phyloP scores from a whole-genome alignment of 2,113 vertebrate species.

The Chauna torquata region DNA sequence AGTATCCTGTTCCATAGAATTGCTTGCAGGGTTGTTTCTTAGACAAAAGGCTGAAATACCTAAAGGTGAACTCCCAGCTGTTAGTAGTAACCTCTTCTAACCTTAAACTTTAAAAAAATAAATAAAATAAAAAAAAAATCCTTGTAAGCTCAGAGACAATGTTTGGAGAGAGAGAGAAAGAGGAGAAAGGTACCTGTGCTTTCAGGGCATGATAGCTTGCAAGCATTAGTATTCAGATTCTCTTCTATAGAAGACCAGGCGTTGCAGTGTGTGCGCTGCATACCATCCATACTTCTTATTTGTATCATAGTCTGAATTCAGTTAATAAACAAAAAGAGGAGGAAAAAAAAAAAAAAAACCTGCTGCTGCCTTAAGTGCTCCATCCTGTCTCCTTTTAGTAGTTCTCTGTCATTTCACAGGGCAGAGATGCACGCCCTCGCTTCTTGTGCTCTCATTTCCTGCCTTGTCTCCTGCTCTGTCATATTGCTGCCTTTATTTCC shows the following conservation, averaged over 20 bases:
- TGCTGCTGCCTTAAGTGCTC: not conserved
- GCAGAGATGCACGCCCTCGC: not conserved
- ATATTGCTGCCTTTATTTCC: conserved; percentile 28
- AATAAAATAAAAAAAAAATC: accelerated
- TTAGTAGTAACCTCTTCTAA: not conserved
- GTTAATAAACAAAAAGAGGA: not conserved
- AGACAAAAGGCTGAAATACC: not conserved
- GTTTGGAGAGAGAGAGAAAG: not conserved
- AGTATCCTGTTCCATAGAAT: not conserved
- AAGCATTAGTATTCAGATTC: not conserved
- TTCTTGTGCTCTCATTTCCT: not conserved
- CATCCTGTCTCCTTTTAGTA: not conserved
- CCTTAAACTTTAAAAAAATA: not conserved
- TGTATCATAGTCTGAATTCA: not conserved
- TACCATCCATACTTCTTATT: not conserved
- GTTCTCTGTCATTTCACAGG: not conserved
- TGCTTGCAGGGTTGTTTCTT: not conserved
- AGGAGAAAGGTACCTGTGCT: not conserved
- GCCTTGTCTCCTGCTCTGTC: not conserved
- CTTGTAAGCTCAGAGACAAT: not conserved
- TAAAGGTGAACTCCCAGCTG: not conserved
- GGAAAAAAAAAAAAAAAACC: not conserved
- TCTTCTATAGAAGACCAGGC: not conserved
- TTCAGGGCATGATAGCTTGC: not conserved
- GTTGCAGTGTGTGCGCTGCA: not conserved